These are phyloP conservation scores for Montifringilla adamsi DNA, from an alignment of 2,113 vertebrate species.

Conservation along the genomic window DNA sequence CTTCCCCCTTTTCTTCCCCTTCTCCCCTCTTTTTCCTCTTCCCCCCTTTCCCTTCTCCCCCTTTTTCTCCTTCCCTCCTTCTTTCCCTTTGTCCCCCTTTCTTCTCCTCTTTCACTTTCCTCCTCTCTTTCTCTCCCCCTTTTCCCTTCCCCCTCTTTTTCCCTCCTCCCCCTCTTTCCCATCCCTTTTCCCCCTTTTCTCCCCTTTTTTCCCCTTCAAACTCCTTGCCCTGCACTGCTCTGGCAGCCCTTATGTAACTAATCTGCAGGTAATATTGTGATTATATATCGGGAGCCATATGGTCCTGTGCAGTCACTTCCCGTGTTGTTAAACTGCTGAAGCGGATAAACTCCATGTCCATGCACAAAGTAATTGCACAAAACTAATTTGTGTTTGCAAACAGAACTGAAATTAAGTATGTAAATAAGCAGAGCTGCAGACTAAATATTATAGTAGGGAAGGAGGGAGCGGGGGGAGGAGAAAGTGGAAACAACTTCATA, in stretches of 20 bases:
- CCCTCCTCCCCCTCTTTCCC: fast-evolving
- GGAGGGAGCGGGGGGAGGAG: background rate
- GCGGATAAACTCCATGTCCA: slow-evolving; percentile 70
- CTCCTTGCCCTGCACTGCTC: slow-evolving; percentile 37
- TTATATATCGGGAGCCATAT: slow-evolving; percentile 74
- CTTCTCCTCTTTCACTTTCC: no score
- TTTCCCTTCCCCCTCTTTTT: no score
- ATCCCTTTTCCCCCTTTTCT: background rate
- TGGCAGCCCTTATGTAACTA: slow-evolving; percentile 71
- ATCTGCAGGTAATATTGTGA: slow-evolving; percentile 76
- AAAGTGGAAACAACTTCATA: slow-evolving; percentile 44
- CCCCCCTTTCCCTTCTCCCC: fast-evolving
- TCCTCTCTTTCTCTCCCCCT: background rate
- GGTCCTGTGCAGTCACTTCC: slow-evolving; percentile 55
- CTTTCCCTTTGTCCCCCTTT: background rate
- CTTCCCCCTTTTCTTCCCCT: no score
- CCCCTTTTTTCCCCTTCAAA: background rate
- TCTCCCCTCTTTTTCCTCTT: fast-evolving
- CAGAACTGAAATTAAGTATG: slow-evolving; percentile 75
- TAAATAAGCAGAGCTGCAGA: slow-evolving; percentile 75
- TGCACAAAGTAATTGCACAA: slow-evolving; percentile 76
- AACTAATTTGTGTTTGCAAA: slow-evolving; percentile 81
- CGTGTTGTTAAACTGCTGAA: slow-evolving; percentile 63
- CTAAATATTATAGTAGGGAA: slow-evolving; percentile 67
- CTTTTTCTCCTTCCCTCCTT: background rate